These are phyloP conservation scores for Saccostrea cuccullata DNA, from an alignment of 1,140 invertebrate genomes.

Conservation along the genomic window DNA sequence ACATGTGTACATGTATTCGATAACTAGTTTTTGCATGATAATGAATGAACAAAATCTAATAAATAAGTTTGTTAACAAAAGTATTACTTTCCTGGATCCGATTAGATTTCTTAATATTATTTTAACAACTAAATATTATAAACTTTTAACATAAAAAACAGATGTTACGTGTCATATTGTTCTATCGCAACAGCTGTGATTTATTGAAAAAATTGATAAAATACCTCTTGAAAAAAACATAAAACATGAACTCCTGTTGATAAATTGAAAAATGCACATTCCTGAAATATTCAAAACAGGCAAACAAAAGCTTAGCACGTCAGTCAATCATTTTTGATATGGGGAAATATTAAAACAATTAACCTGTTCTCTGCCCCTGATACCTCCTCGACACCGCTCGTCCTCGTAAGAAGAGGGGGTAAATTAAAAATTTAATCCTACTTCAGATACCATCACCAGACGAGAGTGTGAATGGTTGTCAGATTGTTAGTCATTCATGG, in stretches of 20 bases:
- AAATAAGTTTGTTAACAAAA: no score
- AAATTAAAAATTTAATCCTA: slow-evolving; percentile 25
- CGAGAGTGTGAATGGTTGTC: slow-evolving; percentile 18
- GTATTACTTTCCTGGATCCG: no score
- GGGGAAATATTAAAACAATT: slow-evolving; percentile 28
- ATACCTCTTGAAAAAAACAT: slow-evolving; percentile 3
- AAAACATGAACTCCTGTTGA: background rate
- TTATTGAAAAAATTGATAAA: slow-evolving; percentile 17
- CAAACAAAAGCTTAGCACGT: slow-evolving; percentile 27
- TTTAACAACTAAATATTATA: no score
- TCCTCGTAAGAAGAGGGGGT: background rate
- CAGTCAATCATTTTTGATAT: background rate
- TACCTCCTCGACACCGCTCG: background rate
- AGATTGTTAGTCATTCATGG: background rate
- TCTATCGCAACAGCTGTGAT: background rate
- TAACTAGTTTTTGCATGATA: no score
- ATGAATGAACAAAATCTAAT: no score
- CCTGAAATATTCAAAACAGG: slow-evolving; percentile 13
- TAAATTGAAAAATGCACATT: slow-evolving; percentile 18
- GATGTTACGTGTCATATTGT: no score
- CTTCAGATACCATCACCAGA: slow-evolving; percentile 22
- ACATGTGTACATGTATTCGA: no score
- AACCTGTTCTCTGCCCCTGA: background rate
- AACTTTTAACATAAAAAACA: no score
- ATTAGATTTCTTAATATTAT: no score